These are phyloP conservation scores for Platerodrilus igneus DNA, from an alignment of 2,888 invertebrate species.

Conservation along the genomic window DNA sequence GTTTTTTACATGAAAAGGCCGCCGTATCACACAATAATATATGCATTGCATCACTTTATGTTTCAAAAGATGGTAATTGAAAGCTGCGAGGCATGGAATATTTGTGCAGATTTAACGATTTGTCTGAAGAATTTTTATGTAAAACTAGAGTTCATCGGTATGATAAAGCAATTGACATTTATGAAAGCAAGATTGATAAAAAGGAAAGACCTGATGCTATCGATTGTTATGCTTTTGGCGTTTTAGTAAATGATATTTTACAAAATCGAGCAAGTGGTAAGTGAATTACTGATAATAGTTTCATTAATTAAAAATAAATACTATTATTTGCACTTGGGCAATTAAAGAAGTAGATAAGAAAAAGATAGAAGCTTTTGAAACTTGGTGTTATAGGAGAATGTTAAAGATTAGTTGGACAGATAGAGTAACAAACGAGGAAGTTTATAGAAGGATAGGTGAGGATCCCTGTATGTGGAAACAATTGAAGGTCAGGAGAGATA, in stretches of 20 bases:
- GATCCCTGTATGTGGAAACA: no score
- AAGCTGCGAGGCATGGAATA: slow-evolving; percentile 83
- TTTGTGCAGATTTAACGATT: slow-evolving; percentile 63
- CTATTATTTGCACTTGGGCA: no score
- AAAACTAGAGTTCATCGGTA: slow-evolving; percentile 64
- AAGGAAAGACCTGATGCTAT: slow-evolving; percentile 53
- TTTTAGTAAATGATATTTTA: slow-evolving; percentile 70
- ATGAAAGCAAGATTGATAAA: slow-evolving; percentile 56
- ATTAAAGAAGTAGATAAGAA: no score
- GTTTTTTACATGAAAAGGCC: slow-evolving; percentile 81
- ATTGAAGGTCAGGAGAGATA: no score
- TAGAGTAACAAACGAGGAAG: no score
- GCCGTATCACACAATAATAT: slow-evolving; percentile 79
- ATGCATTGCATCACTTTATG: slow-evolving; percentile 72
- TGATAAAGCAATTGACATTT: slow-evolving; percentile 66
- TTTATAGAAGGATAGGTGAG: no score
- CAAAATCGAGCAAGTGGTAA: slow-evolving; percentile 56
- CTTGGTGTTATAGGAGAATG: no score
- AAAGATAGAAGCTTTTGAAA: no score
- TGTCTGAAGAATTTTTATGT: slow-evolving; percentile 61
- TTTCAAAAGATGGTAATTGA: slow-evolving; percentile 81
- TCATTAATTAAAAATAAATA: no score
- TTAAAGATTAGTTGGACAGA: no score
- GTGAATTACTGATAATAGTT: no score
- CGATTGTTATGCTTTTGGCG: slow-evolving; percentile 74